phyloP scores from a whole-genome alignment of 2,113 vertebrate genomes.

The Prinia subflava region DNA sequence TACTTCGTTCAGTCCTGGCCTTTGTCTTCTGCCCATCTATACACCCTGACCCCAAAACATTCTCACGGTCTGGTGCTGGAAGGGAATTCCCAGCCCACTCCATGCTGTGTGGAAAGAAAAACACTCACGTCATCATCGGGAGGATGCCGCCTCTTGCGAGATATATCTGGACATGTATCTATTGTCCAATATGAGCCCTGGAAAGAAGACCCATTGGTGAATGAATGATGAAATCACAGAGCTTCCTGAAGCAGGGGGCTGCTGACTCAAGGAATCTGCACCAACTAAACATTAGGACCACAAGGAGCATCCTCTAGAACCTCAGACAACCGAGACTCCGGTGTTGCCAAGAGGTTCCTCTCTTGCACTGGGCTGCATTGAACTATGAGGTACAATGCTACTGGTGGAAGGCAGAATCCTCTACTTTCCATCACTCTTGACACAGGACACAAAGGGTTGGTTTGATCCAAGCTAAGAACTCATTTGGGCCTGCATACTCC shows the following conservation, averaged over 20 bases:
- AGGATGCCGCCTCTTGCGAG: slow-evolving; percentile 85
- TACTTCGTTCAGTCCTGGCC: background rate
- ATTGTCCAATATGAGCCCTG: slow-evolving; percentile 98
- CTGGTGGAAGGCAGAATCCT: background rate
- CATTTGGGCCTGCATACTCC: background rate
- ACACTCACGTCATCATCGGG: slow-evolving; percentile 82
- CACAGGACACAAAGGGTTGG: background rate
- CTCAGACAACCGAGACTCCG: background rate
- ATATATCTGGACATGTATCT: slow-evolving; percentile 84
- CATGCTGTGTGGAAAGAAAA: background rate
- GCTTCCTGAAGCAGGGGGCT: background rate
- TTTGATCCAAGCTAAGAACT: background rate
- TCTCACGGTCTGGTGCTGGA: background rate
- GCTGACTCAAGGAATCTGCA: background rate
- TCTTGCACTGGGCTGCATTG: background rate
- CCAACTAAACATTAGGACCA: background rate
- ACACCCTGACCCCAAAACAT: background rate
- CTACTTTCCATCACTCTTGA: background rate
- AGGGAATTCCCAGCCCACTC: background rate
- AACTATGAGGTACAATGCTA: background rate
- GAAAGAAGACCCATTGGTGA: slow-evolving; percentile 42
- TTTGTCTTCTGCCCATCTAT: background rate
- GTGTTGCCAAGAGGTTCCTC: background rate
- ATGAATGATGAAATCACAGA: background rate
- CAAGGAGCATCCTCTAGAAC: background rate